These are phyloP conservation scores for Capitella teleta DNA, from an alignment of 1,140 invertebrate genomes.

Conservation along the genomic window DNA sequence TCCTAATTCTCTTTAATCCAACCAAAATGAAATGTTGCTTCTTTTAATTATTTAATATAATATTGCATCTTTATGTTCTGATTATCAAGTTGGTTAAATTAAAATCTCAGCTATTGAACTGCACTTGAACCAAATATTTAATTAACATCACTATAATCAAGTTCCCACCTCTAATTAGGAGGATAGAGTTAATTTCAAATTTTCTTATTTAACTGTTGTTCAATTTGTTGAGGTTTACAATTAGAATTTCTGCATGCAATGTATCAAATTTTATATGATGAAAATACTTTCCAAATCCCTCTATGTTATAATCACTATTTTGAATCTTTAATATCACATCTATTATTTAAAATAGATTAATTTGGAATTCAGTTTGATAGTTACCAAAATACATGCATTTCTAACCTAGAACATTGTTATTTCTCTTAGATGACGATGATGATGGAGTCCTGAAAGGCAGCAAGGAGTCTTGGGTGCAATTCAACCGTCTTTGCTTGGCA, in stretches of 20 bases:
- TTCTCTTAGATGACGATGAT: not conserved
- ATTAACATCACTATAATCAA: no score
- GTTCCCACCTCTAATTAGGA: no score
- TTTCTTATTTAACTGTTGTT: no score
- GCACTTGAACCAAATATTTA: no score
- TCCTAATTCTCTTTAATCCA: no score
- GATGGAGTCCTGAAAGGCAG: conserved; percentile 1
- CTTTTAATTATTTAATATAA: no score
- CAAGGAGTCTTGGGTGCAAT: not conserved
- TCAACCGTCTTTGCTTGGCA: conserved; percentile 3
- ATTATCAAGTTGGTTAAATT: no score
- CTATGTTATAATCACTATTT: not conserved
- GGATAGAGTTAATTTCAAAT: no score
- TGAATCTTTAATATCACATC: not conserved
- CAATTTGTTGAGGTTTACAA: no score
- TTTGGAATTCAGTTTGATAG: not conserved
- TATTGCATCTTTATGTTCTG: no score
- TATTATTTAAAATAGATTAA: not conserved
- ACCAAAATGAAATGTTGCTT: no score
- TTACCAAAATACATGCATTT: not conserved
- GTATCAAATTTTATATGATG: not conserved
- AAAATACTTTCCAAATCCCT: not conserved
- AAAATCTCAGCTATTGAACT: no score
- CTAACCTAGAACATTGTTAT: not conserved
- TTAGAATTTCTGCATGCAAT: not conserved